Conservation (phyloP, 2,888 invertebrate species). For the Saturnia japonica region DNA sequence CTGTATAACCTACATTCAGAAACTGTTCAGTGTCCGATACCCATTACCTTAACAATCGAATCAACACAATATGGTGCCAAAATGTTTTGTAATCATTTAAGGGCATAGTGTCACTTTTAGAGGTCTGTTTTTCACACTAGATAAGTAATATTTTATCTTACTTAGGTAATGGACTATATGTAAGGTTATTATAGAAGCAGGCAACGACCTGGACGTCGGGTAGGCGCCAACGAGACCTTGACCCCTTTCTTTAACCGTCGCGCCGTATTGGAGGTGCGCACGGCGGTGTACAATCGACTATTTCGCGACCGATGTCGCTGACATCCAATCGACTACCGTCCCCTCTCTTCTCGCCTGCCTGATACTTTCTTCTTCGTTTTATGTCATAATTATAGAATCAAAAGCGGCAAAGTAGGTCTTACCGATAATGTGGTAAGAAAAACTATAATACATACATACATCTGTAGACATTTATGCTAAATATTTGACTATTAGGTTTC, state of each 20-base stretch:
- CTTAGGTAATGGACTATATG: slow-evolving; percentile 28
- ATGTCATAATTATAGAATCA: too few relatives aligned
- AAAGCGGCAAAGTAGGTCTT: too few relatives aligned
- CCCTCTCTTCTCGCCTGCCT: slow-evolving; percentile 26
- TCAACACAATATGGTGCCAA: background rate
- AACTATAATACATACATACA: too few relatives aligned
- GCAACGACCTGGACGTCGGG: slow-evolving; percentile 56
- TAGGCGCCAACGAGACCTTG: slow-evolving; percentile 73
- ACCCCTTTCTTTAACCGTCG: slow-evolving; percentile 66
- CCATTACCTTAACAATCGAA: background rate
- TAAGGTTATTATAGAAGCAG: slow-evolving; percentile 44
- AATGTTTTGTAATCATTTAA: background rate
- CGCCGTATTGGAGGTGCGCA: slow-evolving; percentile 36
- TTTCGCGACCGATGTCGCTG: slow-evolving; percentile 68
- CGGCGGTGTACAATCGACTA: slow-evolving; percentile 62
- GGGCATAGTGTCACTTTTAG: background rate
- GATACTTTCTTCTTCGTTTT: background rate
- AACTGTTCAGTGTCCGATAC: background rate
- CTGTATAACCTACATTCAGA: background rate
- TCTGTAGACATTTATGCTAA: too few relatives aligned
- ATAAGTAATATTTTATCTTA: background rate
- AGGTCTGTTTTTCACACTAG: background rate
- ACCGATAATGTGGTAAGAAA: too few relatives aligned
- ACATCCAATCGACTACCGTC: slow-evolving; percentile 48
- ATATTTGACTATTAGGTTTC: too few relatives aligned